Conservation (phyloP, 2,888 invertebrate genomes). For the Pyrrhia umbra region DNA sequence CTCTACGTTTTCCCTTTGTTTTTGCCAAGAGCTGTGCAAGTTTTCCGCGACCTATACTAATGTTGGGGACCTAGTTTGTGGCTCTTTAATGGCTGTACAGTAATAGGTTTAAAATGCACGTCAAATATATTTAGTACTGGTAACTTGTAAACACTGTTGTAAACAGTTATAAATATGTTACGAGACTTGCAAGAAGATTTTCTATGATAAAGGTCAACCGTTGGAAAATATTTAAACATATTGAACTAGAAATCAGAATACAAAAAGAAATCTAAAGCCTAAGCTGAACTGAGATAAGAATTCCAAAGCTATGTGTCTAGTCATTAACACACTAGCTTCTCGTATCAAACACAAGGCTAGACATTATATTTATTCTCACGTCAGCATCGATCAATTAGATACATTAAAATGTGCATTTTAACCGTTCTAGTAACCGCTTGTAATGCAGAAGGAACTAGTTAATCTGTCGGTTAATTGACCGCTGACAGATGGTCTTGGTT, state of each 20-base stretch:
- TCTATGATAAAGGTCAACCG: not conserved
- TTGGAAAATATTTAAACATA: not conserved
- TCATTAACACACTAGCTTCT: not conserved
- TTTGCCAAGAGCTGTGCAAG: constrained; percentile 48
- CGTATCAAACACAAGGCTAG: not conserved
- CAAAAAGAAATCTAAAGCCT: no score
- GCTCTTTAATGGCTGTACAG: constrained; percentile 10
- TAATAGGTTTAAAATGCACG: constrained; percentile 25
- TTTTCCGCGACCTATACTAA: constrained; percentile 45
- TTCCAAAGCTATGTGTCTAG: no score
- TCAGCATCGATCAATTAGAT: constrained; percentile 22
- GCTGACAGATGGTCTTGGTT: constrained; percentile 34
- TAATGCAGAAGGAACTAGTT: constrained; percentile 56
- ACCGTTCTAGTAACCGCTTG: constrained; percentile 44
- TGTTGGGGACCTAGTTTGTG: constrained; percentile 19
- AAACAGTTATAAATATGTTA: constrained; percentile 15
- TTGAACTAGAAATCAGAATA: no score
- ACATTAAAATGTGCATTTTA: constrained; percentile 52
- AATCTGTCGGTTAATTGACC: constrained; percentile 49
- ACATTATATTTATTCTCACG: not conserved
- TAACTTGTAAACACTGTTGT: constrained; percentile 5
- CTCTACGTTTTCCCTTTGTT: constrained; percentile 37
- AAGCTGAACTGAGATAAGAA: no score
- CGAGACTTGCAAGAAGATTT: not conserved
- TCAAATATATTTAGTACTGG: constrained; percentile 13